These are phyloP conservation scores for Meleagris gallopavo DNA, from an alignment of 2,113 vertebrate species.

Conservation along the genomic window DNA sequence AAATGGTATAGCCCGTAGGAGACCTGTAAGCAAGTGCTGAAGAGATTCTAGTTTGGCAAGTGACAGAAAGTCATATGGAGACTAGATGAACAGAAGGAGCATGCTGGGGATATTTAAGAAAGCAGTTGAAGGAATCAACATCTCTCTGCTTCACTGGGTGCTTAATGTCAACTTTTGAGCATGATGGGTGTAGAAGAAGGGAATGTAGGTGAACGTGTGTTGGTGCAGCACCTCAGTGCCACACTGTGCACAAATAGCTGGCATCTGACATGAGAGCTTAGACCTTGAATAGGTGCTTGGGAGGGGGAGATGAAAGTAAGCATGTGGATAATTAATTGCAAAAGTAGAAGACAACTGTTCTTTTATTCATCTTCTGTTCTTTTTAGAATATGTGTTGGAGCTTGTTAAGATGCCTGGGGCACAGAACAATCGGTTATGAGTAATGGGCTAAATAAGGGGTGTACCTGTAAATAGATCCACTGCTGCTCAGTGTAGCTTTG, in stretches of 20 bases:
- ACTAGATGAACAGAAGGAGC: background rate
- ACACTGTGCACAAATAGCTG: background rate
- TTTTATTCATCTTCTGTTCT: constrained; percentile 30
- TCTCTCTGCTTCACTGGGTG: background rate
- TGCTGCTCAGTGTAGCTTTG: background rate
- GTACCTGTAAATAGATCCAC: constrained; percentile 10
- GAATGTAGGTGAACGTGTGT: background rate
- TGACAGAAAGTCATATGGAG: background rate
- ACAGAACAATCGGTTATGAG: constrained; percentile 24
- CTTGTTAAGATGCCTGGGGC: too few relatives aligned
- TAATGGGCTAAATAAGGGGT: constrained; percentile 19
- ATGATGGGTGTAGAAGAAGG: background rate
- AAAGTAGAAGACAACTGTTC: background rate
- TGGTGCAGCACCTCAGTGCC: background rate
- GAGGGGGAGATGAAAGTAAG: background rate
- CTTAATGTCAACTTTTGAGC: background rate
- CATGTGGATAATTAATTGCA: constrained; percentile 27
- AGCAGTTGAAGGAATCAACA: background rate
- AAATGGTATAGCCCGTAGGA: background rate
- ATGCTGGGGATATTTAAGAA: background rate
- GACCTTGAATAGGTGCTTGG: background rate
- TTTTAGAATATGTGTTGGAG: constrained; percentile 26
- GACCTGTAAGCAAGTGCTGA: background rate
- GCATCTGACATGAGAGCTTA: background rate
- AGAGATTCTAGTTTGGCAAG: background rate